Evolutionary conservation across 2,797 vertebrate species (phyloP), one percentile per base, ranked within the genome.

Genomic region (Monodelphis domestica): DNA sequence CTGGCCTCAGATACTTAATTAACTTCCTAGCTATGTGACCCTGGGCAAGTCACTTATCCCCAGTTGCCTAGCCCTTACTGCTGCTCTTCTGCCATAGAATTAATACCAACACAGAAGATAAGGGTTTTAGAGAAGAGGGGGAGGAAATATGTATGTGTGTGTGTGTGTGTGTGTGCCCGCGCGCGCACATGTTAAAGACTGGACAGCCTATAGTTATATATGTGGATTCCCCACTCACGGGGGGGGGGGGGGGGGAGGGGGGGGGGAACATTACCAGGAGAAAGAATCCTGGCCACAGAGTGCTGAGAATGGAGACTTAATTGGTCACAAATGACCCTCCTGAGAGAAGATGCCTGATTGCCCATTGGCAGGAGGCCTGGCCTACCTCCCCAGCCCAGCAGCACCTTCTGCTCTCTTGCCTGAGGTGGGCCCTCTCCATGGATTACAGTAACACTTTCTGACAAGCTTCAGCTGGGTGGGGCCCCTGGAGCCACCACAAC

Each of bases 381-480:
- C 98, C 98, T 98, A 98, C 98, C 98, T 99, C 97, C 98, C 89
- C 97, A 97, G 97, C 97, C 98, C 0, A 0, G 88, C 95, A 96
- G 57, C 96, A 97, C 98, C 98, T 45, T 98, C 97, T 97, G 51
- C 95, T 97, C 93, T 93, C 57, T 98, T 97, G 98, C 98, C 98
- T 57, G 97, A 98, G 98, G 98, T 98, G 95, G 98, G 96, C 96
- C 97, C 98, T 98, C 98, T 98, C 97, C 96, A 97, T 98, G 98
- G 98, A 99, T 99, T 98, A 98, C 98, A 98, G 98, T 99, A 98
- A 99, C 98, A 98, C 98, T 98, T 98, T 98, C 98, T 99, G 98
- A 99, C 98, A 99, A 98, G 98, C 97, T 98, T 98, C 97, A 97
- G 96, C 97, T 98, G 98, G 98, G 98, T 97, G 98, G 98, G 98